Conservation (phyloP, 2,888 invertebrate species). For the Drosophila pegasa region DNA sequence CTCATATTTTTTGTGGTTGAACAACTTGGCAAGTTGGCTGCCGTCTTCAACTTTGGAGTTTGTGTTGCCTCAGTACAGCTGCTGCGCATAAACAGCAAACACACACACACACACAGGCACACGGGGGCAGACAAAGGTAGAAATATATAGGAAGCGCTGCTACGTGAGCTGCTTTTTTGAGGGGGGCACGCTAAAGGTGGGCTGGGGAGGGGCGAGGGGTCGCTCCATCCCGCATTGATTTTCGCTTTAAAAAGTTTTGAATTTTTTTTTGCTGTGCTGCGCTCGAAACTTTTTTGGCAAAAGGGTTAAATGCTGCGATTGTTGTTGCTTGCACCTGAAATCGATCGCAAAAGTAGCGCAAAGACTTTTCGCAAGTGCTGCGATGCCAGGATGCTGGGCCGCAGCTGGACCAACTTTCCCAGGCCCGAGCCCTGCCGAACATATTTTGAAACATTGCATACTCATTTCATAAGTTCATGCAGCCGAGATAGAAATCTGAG, state of each 20-base stretch:
- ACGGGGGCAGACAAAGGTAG: conserved; percentile 9
- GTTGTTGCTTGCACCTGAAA: conserved; percentile 57
- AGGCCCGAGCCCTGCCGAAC: conserved; percentile 24
- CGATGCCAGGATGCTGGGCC: conserved; percentile 58
- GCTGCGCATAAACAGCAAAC: conserved; percentile 72
- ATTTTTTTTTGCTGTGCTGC: conserved; percentile 25
- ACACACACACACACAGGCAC: conserved; percentile 33
- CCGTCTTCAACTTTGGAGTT: conserved; percentile 54
- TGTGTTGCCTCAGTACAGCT: conserved; percentile 70
- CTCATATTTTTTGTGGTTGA: conserved; percentile 76
- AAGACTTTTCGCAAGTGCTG: conserved; percentile 51
- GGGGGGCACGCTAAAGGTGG: conserved; percentile 9
- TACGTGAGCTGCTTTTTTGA: conserved; percentile 51
- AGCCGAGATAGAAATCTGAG: conserved; percentile 43
- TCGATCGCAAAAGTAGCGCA: conserved; percentile 56
- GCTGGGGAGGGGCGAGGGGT: neutral
- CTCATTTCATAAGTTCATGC: conserved; percentile 62
- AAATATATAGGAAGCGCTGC: conserved; percentile 57
- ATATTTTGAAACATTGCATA: conserved; percentile 41
- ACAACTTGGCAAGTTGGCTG: conserved; percentile 69
- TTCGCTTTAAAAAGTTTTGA: conserved; percentile 58
- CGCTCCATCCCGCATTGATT: conserved; percentile 66
- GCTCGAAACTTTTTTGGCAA: conserved; percentile 52
- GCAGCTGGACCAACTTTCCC: conserved; percentile 60
- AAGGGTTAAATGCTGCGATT: conserved; percentile 70